Percentiles rank a stretch among this genome's conserved stretches.
These are phyloP conservation scores for Heliconius aoede DNA, from an alignment of 2,888 invertebrate species.

Conservation along the genomic window DNA sequence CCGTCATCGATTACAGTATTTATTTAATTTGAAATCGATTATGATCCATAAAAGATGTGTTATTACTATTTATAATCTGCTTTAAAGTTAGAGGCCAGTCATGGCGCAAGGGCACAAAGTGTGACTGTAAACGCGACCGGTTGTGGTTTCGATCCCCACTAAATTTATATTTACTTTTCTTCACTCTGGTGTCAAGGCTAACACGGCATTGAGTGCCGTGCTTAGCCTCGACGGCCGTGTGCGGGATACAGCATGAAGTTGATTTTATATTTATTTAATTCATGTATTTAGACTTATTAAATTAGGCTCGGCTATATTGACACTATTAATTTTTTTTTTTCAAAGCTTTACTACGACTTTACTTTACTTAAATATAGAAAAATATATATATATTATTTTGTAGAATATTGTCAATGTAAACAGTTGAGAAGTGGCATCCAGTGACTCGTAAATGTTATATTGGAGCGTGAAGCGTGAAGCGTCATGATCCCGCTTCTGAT, in stretches of 20 bases:
- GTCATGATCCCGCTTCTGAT: constrained; percentile 73
- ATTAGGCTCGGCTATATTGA: neutral
- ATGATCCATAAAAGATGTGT: neutral
- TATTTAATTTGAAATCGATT: neutral
- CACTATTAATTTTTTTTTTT: neutral
- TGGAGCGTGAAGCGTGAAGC: constrained; percentile 62
- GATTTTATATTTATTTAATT: too few relatives aligned
- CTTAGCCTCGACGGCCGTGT: too few relatives aligned
- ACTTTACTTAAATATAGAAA: neutral
- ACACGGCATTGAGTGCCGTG: too few relatives aligned
- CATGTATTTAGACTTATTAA: neutral
- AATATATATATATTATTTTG: neutral
- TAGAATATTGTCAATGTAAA: neutral
- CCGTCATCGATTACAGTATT: too few relatives aligned
- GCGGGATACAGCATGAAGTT: too few relatives aligned
- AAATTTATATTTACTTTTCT: too few relatives aligned
- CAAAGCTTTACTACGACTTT: neutral
- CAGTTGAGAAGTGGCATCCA: constrained; percentile 55
- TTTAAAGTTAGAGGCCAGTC: too few relatives aligned
- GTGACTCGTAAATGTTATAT: constrained; percentile 63
- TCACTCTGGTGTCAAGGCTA: too few relatives aligned
- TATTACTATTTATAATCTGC: neutral
- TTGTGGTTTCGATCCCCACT: too few relatives aligned
- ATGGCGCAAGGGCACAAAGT: too few relatives aligned
- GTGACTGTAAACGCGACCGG: too few relatives aligned